phyloP scores from a whole-genome alignment of 2,797 vertebrate genomes.

The Phalanger gymnotis region DNA sequence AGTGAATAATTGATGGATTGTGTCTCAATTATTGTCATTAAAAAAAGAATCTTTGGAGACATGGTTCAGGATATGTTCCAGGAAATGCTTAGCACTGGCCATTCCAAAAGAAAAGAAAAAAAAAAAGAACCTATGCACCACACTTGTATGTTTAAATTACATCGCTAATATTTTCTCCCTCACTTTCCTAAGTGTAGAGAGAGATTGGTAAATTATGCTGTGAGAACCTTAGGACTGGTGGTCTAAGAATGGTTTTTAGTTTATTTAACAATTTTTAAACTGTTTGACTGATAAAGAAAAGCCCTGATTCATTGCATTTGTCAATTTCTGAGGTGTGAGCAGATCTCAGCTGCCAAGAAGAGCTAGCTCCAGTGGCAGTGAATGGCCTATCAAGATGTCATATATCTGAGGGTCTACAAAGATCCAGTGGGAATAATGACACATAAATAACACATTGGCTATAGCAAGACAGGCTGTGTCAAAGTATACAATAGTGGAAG shows the following conservation, averaged over 20 bases:
- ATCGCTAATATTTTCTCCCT: background rate
- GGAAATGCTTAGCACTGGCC: background rate
- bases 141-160: background rate
- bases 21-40: background rate
- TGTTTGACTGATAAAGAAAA: background rate
- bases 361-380: background rate
- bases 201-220: background rate
- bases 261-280: background rate
- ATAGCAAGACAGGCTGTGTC: background rate
- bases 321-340: background rate
- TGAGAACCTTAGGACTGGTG: background rate
- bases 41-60: background rate
- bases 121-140: background rate
- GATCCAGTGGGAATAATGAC: background rate
- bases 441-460: background rate
- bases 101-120: background rate
- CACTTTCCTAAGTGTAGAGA: background rate
- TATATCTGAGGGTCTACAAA: background rate
- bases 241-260: background rate
- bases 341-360: background rate
- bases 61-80: background rate
- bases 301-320: background rate
- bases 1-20: background rate
- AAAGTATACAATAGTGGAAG: background rate
- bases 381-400: background rate